Conservation (phyloP, 1,140 invertebrate species). For the Acyrthosiphon pisum region DNA sequence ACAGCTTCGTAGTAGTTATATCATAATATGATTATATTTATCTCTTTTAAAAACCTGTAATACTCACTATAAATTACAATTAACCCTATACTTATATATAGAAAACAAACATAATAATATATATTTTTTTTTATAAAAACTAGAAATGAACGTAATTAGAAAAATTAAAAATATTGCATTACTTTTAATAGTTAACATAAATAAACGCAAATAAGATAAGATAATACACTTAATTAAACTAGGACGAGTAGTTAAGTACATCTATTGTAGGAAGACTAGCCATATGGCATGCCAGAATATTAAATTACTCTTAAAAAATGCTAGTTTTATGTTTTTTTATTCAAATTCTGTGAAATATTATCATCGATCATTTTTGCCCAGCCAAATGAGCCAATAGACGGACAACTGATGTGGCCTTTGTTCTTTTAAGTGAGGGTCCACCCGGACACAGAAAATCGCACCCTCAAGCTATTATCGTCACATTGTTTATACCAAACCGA, state of each 20-base stretch:
- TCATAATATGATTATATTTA: no score
- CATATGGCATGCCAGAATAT: background rate
- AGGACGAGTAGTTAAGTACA: background rate
- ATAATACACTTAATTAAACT: background rate
- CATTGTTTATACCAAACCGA: constrained; percentile 5
- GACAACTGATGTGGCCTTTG: constrained; percentile 13
- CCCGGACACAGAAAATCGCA: background rate
- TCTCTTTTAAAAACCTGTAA: no score
- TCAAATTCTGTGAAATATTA: background rate
- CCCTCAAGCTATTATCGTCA: constrained; percentile 1
- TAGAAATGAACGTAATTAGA: background rate
- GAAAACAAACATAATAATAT: no score
- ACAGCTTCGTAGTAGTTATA: no score
- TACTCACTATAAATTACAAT: no score
- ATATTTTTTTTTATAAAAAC: no score
- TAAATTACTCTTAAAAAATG: background rate
- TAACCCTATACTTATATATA: no score
- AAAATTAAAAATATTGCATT: background rate
- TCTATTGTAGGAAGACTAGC: background rate
- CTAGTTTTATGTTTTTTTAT: background rate
- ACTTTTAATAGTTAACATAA: background rate
- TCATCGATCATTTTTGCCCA: constrained; percentile 14
- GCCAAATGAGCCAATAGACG: background rate
- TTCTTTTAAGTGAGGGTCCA: background rate
- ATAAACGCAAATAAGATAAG: background rate